Evolutionary conservation across 2,113 vertebrate species (phyloP), one percentile per base, ranked within the genome.

Genomic region (Lethenteron reissneri): DNA sequence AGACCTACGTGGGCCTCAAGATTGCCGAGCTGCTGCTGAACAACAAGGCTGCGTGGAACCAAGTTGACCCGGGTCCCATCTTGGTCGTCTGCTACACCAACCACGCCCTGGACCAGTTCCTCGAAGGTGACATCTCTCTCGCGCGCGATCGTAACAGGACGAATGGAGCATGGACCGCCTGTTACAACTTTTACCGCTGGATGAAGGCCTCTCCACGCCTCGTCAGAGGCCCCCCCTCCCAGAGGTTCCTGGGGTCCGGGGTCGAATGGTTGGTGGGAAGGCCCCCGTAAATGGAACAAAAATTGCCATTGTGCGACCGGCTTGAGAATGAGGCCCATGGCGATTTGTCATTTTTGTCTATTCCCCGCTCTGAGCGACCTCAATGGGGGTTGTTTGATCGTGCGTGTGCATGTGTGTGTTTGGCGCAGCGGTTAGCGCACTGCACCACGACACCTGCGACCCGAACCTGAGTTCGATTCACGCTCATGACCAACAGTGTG

Each of bases 21-120:
- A 90, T 95, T 71, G 86, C 88, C 73, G 79, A 82, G 74, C 85
- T 87, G 58, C 81, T 96, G 70, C 75, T 97, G 77, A 77, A 77
- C 60, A 95, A 95, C 59, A 57, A 79, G 13, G 0, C 14, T 0
- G 78, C 78, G 56, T 88, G 88, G 86, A 80, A 79, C 73, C 8
- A 68, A 25, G 25, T n/a, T 17, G 9, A 68, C 25, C 21, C 56
- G 2, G 8, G 2, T 25, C 88, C 88, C 4, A 82, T 96, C 77
- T 83, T 97, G 74, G 84, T 97, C 17, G 91, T 97, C 15, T 96
- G 92, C 79, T 96, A 95, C 73, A 97, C 90, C 70, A 97, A 97
- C 78, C 92, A 96, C 70, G 91, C 92, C 25, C 81, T 97, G 79
- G 92, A 97, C 81, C 92, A 97, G 80, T 97, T 97, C 80, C 83